These are phyloP conservation scores for Lasioglossum oenotherae DNA, from an alignment of 2,888 invertebrate species.

Conservation along the genomic window DNA sequence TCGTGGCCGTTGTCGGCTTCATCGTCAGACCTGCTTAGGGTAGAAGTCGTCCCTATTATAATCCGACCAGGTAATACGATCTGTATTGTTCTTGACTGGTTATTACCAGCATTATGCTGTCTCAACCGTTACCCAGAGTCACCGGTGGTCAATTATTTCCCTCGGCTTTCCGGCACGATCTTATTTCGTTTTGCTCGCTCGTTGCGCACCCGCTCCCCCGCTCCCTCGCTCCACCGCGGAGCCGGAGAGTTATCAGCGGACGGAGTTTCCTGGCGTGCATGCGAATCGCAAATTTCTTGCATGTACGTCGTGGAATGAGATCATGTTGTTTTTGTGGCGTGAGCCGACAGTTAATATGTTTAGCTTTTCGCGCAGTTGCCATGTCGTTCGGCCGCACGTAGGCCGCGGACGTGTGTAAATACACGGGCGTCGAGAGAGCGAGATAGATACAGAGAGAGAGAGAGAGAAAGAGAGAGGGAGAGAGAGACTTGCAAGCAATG, in stretches of 20 bases:
- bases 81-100: constrained; percentile 59
- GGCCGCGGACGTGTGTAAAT: constrained; percentile 62
- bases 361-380: constrained; percentile 80
- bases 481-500: constrained; percentile 66
- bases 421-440: constrained; percentile 57
- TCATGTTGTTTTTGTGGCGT: constrained; percentile 84
- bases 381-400: constrained; percentile 73
- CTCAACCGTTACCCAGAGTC: constrained; percentile 50
- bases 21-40: constrained; percentile 64
- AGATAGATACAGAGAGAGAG: constrained; percentile 41
- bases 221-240: not conserved
- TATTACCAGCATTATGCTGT: constrained; percentile 42
- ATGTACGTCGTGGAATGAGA: constrained; percentile 81
- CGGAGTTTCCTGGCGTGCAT: constrained; percentile 68
- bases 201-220: not conserved
- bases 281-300: constrained; percentile 59
- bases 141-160: constrained; percentile 18
- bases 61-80: constrained; percentile 51
- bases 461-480: constrained; percentile 48
- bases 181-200: constrained; percentile 25
- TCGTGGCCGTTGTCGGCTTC: constrained; percentile 56
- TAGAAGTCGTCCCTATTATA: constrained; percentile 63
- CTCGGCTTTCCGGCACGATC: constrained; percentile 1
- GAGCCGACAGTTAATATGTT: constrained; percentile 84
- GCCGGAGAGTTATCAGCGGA: constrained; percentile 63